Evolutionary conservation across 2,113 vertebrate species (phyloP), one percentile per base, ranked within the genome.

Genomic region (Hiodon tergisus): DNA sequence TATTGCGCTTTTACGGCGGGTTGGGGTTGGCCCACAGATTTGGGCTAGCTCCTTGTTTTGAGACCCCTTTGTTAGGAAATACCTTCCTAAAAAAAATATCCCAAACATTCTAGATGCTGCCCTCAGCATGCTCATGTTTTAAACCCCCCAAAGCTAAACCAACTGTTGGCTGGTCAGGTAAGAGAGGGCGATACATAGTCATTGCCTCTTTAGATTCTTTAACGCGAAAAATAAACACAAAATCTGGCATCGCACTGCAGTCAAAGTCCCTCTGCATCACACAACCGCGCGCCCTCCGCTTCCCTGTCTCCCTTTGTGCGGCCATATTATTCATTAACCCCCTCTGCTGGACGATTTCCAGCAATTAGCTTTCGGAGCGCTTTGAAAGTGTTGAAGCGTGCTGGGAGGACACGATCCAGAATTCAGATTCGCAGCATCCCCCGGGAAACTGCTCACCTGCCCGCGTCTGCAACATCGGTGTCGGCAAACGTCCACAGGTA

Each of bases 301-400:
- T n/a, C 8, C 60, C n/a, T 61, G n/a, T 50, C 54, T 60, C 50
- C 71, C 14, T 6, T 11, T 11, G 55, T 57, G 55, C 55, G n/a
- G 48, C 50, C 13, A 3, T 16, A 54, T 71, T 58, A 58, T 74
- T 67, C 46, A 75, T 68, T 75, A 59, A 50, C 61, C 13, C 13
- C 50, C 6, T 4, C 53, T 5, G 31, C 6, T 57, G 73, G 63
- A 50, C 54, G 3, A 48, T 8, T 10, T 48, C 46, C 31, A 66
- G 14, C 63, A 47, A 11, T 47, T 11, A 47, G 16, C 46, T 47
- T 10, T 31, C 31, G 31, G 31, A 31, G 31, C 31, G 31, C 31
- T 31, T 31, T 31, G 31, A 31, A 31, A 31, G 31, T 31, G 31
- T 31, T 31, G 31, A 31, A 31, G 61, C 61, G 1, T 47, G 48